Percentiles rank a stretch among this genome's conserved stretches.
Evolutionary conservation across 2,797 vertebrate species (phyloP).

Genomic region (Acrossocheilus fasciatus): DNA sequence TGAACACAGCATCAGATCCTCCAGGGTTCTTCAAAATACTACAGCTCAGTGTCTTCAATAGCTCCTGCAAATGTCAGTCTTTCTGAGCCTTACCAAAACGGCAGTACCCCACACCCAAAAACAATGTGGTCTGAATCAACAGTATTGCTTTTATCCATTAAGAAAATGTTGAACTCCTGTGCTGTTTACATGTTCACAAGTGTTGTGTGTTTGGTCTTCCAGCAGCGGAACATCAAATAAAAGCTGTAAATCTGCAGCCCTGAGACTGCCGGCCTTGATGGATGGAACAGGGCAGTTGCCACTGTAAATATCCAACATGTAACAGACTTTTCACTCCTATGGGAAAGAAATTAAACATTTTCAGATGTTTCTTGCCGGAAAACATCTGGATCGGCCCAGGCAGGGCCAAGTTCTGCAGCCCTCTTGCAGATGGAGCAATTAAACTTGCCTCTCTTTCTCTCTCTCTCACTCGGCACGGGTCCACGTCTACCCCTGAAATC

Average conservation of each 20-base stretch:
- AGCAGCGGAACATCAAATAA: conserved; percentile 59
- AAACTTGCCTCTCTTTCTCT: conserved; percentile 52
- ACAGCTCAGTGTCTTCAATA: not conserved
- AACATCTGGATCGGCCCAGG: conserved; percentile 70
- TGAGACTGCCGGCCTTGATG: conserved; percentile 59
- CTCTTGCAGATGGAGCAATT: conserved; percentile 65
- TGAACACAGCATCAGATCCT: not conserved
- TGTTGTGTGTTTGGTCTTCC: conserved; percentile 56
- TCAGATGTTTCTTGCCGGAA: conserved; percentile 71
- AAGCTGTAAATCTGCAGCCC: conserved; percentile 53
- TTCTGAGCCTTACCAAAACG: not conserved
- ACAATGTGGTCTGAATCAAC: conserved; percentile 55
- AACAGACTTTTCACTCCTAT: conserved; percentile 67
- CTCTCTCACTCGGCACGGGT: conserved; percentile 38
- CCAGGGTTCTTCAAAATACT: not conserved
- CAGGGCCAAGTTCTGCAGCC: conserved; percentile 61
- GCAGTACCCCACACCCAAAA: conserved; percentile 16
- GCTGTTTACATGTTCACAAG: conserved; percentile 55
- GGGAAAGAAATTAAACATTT: conserved; percentile 72
- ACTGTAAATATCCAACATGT: conserved; percentile 65
- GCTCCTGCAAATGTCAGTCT: not conserved
- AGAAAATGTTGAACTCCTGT: conserved; percentile 39
- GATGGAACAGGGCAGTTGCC: conserved; percentile 67
- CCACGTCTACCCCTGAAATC: conserved; percentile 46
- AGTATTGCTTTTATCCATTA: conserved; percentile 46